Evolutionary conservation across 2,797 vertebrate species (phyloP), one percentile per base, ranked within the genome.

Genomic region (Octomys mimax): DNA sequence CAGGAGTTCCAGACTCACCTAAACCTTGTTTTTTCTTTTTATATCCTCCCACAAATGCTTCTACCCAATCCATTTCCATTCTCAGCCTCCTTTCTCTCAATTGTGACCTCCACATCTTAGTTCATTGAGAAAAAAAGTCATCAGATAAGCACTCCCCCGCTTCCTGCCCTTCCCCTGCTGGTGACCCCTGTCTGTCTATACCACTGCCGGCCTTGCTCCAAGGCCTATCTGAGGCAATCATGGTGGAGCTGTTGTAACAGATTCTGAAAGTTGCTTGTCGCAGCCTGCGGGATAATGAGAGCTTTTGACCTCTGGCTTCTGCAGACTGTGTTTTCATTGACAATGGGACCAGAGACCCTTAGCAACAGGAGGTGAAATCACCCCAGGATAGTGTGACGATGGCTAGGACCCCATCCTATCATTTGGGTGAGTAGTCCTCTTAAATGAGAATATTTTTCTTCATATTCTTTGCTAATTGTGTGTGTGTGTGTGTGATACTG

Each of bases 71-170:
- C 10, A 36, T 52, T 42, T 31, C 22, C 16, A 57, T 57, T 57
- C 54, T 91, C 62, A 36, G 7, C 49, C 21, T 79, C 54, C 26
- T 62, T 77, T 39, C 36, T 83, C 26, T 68, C 26, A 82, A 33
- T 61, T 10, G 0, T 75, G 84, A 94, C 81, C 71, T 93, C 62
- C 14, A 36, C 22, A 61, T 59, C 83, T 75, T 64, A 61, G 89
- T 84, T 97, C 89, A 90, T 68, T 78, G 87, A 95, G 92, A 95
- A 83, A 87, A 83, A 36, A 78, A 80, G 61, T 89, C 46, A 77
- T 94, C 42, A 49, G 71, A 70, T 89, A 77, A 87, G 61, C 22
- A 31, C 18, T 75, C 33, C 91, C 54, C 79, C 46, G 1, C 83
- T 91, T 96, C 80, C 77, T 94, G 87, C 28, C 82, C n/a, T 62